Evolutionary conservation across 2,113 vertebrate species (phyloP).

Genomic region (Ceyx melanurus): DNA sequence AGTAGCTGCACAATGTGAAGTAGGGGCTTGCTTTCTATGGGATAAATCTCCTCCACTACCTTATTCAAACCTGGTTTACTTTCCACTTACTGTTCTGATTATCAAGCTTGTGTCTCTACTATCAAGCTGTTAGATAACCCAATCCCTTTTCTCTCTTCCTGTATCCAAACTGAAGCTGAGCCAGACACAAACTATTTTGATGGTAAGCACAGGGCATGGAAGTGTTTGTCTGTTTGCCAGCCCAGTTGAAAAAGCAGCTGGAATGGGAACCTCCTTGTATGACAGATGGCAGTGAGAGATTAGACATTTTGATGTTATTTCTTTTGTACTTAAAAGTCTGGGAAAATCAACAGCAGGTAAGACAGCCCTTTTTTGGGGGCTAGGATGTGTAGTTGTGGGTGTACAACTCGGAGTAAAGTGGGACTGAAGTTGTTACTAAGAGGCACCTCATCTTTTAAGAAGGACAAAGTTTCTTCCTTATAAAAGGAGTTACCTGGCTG

Average conservation of each 20-base stretch:
- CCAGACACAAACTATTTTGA: neutral
- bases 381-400: neutral
- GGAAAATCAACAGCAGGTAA: neutral
- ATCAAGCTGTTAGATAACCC: no score
- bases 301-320: neutral
- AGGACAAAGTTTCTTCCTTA: neutral
- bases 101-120: no score
- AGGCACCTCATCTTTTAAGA: neutral
- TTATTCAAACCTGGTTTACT: no score
- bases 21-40: no score
- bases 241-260: neutral
- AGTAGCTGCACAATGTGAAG: no score
- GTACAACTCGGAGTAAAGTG: neutral
- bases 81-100: no score
- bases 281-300: neutral
- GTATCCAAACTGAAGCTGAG: no score
- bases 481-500: neutral
- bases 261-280: neutral
- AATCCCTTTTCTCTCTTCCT: no score
- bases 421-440: neutral
- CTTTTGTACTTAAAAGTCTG: neutral
- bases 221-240: neutral
- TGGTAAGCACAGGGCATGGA: neutral
- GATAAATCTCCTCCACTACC: no score
- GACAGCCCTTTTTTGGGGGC: neutral